Conservation (phyloP, 2,797 vertebrate species). For the Esox lucius region DNA sequence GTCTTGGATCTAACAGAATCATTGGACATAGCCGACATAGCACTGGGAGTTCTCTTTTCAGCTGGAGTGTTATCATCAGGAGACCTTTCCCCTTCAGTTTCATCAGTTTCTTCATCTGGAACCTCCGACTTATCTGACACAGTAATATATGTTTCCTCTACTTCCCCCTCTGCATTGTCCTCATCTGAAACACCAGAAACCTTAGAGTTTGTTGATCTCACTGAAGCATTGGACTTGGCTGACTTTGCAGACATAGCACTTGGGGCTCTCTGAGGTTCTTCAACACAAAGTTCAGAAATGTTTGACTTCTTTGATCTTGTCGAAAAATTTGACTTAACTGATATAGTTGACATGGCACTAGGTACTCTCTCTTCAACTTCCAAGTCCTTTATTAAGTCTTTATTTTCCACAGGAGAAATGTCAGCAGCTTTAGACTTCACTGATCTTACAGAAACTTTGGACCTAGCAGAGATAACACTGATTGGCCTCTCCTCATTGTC, state of each 20-base stretch:
- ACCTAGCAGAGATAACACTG: slow-evolving; percentile 38
- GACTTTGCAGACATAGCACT: background rate
- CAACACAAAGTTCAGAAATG: slow-evolving; percentile 31
- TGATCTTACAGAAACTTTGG: slow-evolving; percentile 40
- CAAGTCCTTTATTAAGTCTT: background rate
- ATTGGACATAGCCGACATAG: slow-evolving; percentile 29
- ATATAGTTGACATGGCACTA: slow-evolving; percentile 40
- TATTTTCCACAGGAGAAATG: no score
- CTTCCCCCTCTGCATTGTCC: background rate
- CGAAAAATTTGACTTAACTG: slow-evolving; percentile 49
- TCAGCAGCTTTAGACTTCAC: slow-evolving; percentile 17
- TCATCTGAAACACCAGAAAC: background rate
- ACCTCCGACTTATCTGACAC: background rate
- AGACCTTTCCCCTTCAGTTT: background rate
- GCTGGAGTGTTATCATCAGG: background rate
- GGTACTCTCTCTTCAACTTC: slow-evolving; percentile 37
- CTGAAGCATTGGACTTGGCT: background rate
- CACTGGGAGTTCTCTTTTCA: slow-evolving; percentile 37
- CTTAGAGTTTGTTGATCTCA: background rate
- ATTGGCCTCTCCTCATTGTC: slow-evolving; percentile 5
- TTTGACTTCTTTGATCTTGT: slow-evolving; percentile 55
- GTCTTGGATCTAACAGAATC: slow-evolving; percentile 39
- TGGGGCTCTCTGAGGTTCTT: background rate
- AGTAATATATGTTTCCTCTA: background rate
- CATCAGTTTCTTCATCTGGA: background rate